Evolutionary conservation across 2,797 vertebrate genomes (phyloP).

Genomic region (Paratrypauchen microcephalus): DNA sequence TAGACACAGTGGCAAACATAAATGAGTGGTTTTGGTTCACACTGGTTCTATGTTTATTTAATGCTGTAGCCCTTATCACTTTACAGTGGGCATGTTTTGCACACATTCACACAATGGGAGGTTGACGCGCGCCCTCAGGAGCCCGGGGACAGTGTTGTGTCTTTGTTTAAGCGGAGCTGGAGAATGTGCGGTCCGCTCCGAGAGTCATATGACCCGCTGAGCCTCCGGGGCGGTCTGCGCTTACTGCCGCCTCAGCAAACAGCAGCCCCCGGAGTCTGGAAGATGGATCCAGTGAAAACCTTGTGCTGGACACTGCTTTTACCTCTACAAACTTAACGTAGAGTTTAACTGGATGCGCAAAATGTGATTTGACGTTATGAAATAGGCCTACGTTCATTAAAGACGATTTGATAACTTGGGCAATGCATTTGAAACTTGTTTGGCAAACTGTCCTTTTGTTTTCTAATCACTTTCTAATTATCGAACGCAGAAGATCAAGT

Average conservation of each 20-base stretch:
- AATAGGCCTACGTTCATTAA: no score
- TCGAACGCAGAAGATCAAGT: background rate
- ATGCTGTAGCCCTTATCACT: background rate
- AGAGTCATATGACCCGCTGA: constrained; percentile 50
- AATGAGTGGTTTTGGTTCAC: background rate
- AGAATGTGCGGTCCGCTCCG: constrained; percentile 10
- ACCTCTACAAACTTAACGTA: constrained; percentile 6
- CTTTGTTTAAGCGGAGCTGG: constrained; percentile 4
- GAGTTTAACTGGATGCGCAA: background rate
- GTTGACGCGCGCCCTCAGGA: constrained; percentile 4
- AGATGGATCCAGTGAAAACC: constrained; percentile 23
- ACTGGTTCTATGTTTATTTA: background rate
- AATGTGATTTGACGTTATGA: no score
- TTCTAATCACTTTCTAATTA: background rate
- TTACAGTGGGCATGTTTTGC: background rate
- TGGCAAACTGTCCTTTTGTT: background rate
- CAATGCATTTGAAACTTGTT: background rate
- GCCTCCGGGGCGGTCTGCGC: constrained; percentile 27
- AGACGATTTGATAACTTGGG: background rate
- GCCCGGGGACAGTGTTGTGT: background rate
- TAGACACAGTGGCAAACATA: background rate
- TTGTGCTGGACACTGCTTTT: constrained; percentile 3
- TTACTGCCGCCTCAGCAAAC: constrained; percentile 40
- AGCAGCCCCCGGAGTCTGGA: constrained; percentile 8
- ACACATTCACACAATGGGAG: constrained; percentile 6